Evolutionary conservation across 1,140 invertebrate species (phyloP).

Genomic region (Bursaphelenchus mucronatus): DNA sequence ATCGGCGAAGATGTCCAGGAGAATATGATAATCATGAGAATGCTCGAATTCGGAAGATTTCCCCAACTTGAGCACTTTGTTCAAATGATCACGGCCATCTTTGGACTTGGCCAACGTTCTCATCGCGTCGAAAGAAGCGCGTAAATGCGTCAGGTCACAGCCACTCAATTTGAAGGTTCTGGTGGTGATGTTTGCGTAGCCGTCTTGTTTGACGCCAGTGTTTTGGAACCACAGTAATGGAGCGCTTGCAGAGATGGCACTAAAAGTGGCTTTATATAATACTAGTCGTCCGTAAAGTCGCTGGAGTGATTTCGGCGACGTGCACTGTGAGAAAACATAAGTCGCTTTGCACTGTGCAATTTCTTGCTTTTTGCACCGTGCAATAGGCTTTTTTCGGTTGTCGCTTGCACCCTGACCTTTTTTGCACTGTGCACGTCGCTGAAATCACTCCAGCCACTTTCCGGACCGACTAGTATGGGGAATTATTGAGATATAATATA

Average conservation of each 20-base stretch:
- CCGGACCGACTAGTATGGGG: too few relatives aligned
- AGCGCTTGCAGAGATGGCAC: conserved; percentile 89
- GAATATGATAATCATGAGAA: conserved; percentile 34
- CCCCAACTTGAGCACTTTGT: conserved; percentile 48
- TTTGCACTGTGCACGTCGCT: too few relatives aligned
- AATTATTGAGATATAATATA: too few relatives aligned
- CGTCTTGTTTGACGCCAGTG: conserved; percentile 72
- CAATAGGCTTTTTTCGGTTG: too few relatives aligned
- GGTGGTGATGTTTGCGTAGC: conserved; percentile 75
- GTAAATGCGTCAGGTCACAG: conserved; percentile 66
- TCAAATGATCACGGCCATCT: conserved; percentile 48
- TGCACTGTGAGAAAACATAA: too few relatives aligned
- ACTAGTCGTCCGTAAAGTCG: conserved; percentile 1
- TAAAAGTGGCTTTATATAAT: conserved; percentile 60
- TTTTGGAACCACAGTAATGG: conserved; percentile 83
- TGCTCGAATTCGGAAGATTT: conserved; percentile 34
- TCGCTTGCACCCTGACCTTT: too few relatives aligned
- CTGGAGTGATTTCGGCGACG: too few relatives aligned
- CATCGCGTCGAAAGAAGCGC: conserved; percentile 39
- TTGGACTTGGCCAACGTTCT: conserved; percentile 45
- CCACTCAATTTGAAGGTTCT: conserved; percentile 70
- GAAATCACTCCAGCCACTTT: too few relatives aligned
- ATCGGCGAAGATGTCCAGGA: conserved; percentile 26
- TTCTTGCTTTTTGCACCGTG: too few relatives aligned
- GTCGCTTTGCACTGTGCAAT: too few relatives aligned